These are phyloP conservation scores for mouse (Mus musculus) DNA, from an alignment of 2,113 vertebrate genomes.

Conservation along the genomic window DNA sequence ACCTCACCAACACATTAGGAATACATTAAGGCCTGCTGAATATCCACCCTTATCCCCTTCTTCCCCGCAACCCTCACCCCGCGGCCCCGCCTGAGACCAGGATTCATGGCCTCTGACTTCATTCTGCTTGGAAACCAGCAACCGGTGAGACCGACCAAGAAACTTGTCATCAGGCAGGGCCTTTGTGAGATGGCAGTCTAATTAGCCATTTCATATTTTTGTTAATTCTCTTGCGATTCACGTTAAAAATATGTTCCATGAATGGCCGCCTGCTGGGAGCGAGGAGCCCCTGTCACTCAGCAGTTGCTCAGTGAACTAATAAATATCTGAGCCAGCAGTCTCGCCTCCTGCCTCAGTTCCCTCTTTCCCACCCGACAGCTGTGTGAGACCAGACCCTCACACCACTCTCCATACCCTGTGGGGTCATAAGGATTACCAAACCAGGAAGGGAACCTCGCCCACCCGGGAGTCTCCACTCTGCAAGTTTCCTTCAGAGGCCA, in stretches of 20 bases:
- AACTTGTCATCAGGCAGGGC: constrained; percentile 75
- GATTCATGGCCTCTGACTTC: constrained; percentile 64
- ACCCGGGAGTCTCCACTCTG: not conserved
- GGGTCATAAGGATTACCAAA: not conserved
- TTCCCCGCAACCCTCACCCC: not conserved
- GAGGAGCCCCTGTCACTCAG: constrained; percentile 59
- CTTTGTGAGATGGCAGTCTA: constrained; percentile 73
- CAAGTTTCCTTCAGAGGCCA: not conserved
- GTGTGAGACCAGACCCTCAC: not conserved
- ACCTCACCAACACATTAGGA: not conserved
- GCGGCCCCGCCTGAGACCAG: not conserved
- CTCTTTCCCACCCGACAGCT: not conserved
- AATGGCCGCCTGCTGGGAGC: constrained; percentile 72
- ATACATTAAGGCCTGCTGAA: not conserved
- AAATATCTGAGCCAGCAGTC: constrained; percentile 36
- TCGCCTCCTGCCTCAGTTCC: not conserved
- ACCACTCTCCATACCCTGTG: not conserved
- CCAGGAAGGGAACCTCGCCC: not conserved
- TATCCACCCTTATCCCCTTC: not conserved
- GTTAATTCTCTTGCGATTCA: constrained; percentile 78
- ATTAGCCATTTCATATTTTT: constrained; percentile 82
- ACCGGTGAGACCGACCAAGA: constrained; percentile 66
- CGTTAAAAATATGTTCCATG: constrained; percentile 72
- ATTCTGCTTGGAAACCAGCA: constrained; percentile 69
- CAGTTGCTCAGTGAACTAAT: constrained; percentile 27